phyloP scores from a whole-genome alignment of 2,888 invertebrate species.

The Cryptophagus acutangulus region DNA sequence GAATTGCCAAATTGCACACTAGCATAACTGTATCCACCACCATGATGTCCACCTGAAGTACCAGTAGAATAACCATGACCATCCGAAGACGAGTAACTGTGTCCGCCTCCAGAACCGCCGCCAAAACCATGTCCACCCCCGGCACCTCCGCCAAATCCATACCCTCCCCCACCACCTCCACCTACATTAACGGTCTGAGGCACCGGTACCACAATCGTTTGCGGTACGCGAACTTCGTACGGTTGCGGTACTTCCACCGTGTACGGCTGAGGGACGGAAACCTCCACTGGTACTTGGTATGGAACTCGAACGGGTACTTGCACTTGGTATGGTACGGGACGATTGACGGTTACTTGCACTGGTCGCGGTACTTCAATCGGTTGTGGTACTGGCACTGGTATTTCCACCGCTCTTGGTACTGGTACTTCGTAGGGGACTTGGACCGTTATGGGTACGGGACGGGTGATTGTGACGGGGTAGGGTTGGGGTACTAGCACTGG shows the following conservation, averaged over 20 bases:
- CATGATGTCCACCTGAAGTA: conserved; percentile 11
- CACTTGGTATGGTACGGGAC: conserved; percentile 44
- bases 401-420: conserved; percentile 50
- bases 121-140: conserved; percentile 9
- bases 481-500: conserved; percentile 45
- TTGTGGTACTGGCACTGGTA: conserved; percentile 43
- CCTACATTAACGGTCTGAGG: conserved; percentile 27
- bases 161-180: conserved; percentile 19
- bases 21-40: conserved; percentile 34
- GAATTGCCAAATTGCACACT: conserved; percentile 37
- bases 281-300: conserved; percentile 41
- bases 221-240: conserved; percentile 35
- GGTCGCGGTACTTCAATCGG: conserved; percentile 43
- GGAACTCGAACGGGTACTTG: conserved; percentile 51
- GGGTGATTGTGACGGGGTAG: conserved; percentile 47
- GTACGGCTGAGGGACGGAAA: conserved; percentile 30
- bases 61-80: conserved; percentile 13
- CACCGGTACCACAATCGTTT: conserved; percentile 30
- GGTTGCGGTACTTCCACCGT: conserved; percentile 33
- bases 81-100: conserved; percentile 9
- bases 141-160: conserved; percentile 12
- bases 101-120: conserved; percentile 16
- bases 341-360: conserved; percentile 41
- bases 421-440: conserved; percentile 53
- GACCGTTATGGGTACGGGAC: conserved; percentile 52